A percentile compares a stretch with the other conserved stretches of the same genome.
These are phyloP conservation scores for Acomys russatus DNA, from an alignment of 2,797 vertebrate genomes.

Conservation along the genomic window DNA sequence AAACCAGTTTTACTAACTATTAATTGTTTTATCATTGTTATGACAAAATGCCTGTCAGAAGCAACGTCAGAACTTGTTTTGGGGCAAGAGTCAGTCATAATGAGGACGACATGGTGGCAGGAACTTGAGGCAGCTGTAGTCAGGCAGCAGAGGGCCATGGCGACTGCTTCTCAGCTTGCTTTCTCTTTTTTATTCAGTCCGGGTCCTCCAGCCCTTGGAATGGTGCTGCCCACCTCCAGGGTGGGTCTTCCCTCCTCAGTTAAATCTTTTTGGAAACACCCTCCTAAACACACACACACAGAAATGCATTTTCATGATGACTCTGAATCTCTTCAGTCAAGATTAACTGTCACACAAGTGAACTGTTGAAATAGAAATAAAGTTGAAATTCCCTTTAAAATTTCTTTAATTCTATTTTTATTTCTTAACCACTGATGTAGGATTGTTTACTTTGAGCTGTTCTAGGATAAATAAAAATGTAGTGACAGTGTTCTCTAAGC, in stretches of 20 bases:
- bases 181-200: background rate
- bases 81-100: background rate
- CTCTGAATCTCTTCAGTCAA: background rate
- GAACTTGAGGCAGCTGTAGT: background rate
- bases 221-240: background rate
- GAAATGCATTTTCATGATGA: background rate
- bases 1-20: background rate
- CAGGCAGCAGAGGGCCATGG: background rate
- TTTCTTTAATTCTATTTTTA: constrained; percentile 39
- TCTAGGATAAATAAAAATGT: background rate
- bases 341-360: background rate
- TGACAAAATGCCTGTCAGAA: background rate
- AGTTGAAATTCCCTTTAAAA: constrained; percentile 36
- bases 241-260: background rate
- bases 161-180: background rate
- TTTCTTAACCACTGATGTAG: background rate
- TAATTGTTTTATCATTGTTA: background rate
- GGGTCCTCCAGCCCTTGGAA: too few species aligned
- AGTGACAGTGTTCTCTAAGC: background rate
- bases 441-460: constrained; percentile 31
- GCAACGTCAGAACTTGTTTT: background rate
- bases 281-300: background rate
- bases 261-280: background rate
- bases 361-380: constrained; percentile 48
- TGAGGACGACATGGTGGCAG: background rate